A percentile compares a stretch with the other conserved stretches of the same genome.
phyloP scores from a whole-genome alignment of 2,888 invertebrate genomes.

The Drosophila neonasuta region DNA sequence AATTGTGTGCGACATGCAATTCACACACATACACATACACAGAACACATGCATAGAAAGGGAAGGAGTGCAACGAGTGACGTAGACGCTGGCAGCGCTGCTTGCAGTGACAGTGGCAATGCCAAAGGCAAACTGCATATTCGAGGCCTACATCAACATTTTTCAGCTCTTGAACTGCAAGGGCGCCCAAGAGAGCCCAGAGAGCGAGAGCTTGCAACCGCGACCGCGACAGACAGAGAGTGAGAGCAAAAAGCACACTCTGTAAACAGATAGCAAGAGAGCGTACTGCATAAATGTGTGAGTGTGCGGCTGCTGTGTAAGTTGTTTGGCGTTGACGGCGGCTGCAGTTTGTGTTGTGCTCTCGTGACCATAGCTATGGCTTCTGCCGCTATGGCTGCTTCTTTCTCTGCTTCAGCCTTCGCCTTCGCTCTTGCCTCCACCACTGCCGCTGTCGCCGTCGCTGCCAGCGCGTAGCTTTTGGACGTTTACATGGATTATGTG shows the following conservation, averaged over 20 bases:
- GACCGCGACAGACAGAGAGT: conserved; percentile 7
- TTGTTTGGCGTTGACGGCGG: conserved; percentile 14
- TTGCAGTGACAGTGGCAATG: conserved; percentile 77
- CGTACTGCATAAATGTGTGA: conserved; percentile 7
- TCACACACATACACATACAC: conserved; percentile 33
- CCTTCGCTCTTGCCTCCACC: conserved; percentile 23
- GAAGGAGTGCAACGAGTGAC: conserved; percentile 5
- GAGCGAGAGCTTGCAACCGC: conserved; percentile 16
- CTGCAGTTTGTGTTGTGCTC: conserved; percentile 59
- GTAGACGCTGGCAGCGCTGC: conserved; percentile 53
- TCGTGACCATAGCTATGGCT: conserved; percentile 67
- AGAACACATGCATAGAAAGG: conserved; percentile 31
- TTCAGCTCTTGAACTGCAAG: conserved; percentile 52
- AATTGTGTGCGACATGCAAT: conserved; percentile 71
- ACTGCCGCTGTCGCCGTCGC: conserved; percentile 7
- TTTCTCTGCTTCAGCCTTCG: conserved; percentile 6
- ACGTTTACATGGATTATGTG: conserved; percentile 72
- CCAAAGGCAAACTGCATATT: conserved; percentile 78
- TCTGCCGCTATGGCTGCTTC: conserved; percentile 39
- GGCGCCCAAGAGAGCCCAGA: conserved; percentile 48
- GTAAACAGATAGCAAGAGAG: conserved; percentile 27
- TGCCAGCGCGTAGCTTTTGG: conserved; percentile 49
- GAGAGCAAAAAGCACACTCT: conserved; percentile 19
- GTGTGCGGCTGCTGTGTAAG: conserved; percentile 26
- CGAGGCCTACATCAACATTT: conserved; percentile 78